A percentile compares a stretch with the other conserved stretches of the same genome.
Conservation (phyloP, 2,797 vertebrate species). For the Alectoris magna region DNA sequence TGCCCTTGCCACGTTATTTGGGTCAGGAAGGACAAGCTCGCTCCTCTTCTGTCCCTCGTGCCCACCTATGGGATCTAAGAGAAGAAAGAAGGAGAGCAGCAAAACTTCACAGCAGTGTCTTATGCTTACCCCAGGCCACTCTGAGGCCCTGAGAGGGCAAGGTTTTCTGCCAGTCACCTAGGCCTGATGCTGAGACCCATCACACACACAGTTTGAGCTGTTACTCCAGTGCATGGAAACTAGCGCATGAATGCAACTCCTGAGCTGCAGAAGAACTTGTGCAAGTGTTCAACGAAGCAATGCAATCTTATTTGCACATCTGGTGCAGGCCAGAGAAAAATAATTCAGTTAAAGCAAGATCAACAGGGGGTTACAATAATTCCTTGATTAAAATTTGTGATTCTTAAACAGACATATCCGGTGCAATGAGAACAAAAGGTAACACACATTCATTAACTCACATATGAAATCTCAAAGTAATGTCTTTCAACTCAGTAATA, state of each 20-base stretch:
- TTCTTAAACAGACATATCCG: background rate
- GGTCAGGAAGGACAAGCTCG: background rate
- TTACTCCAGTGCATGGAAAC: background rate
- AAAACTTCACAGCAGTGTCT: background rate
- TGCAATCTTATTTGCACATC: background rate
- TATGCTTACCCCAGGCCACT: background rate
- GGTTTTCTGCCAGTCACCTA: background rate
- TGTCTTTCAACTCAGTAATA: background rate
- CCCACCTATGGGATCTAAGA: background rate
- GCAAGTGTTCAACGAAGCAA: background rate
- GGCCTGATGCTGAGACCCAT: background rate
- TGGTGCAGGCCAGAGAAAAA: background rate
- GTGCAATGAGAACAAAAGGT: background rate
- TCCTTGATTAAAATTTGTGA: background rate
- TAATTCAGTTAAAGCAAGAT: background rate
- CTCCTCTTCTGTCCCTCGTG: background rate
- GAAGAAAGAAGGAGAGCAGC: background rate
- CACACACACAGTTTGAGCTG: background rate
- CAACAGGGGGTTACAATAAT: background rate
- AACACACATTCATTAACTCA: background rate
- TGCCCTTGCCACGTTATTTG: background rate
- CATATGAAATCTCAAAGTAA: background rate
- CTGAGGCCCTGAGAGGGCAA: background rate
- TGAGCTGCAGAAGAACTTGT: background rate
- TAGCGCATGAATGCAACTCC: background rate